A percentile compares a stretch with the other conserved stretches of the same genome.
Conservation (phyloP, 2,797 vertebrate genomes). For the Schizopygopsis pylzovi region DNA sequence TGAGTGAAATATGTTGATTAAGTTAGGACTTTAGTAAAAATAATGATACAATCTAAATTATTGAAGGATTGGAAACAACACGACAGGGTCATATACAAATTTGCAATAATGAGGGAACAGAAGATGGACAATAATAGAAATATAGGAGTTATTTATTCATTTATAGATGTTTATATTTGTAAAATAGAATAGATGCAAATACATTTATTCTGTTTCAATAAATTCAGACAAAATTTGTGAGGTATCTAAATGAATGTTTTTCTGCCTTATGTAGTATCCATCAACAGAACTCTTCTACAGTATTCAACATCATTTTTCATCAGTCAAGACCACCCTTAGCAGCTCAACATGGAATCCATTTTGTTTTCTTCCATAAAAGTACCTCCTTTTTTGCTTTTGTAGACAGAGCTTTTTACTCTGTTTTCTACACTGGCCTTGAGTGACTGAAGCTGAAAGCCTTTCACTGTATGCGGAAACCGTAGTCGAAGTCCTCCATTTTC, state of each 20-base stretch:
- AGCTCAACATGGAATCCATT: not conserved
- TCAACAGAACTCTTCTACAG: not conserved
- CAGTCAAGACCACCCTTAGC: not conserved
- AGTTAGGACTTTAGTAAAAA: not conserved
- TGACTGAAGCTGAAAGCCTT: constrained; percentile 75
- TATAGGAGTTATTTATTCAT: not conserved
- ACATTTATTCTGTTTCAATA: not conserved
- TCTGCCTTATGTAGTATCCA: not conserved
- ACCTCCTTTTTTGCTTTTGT: constrained; percentile 60
- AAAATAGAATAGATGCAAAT: not conserved
- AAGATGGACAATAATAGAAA: not conserved
- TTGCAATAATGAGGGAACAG: not conserved
- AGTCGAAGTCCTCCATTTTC: constrained; percentile 74
- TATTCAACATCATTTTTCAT: not conserved
- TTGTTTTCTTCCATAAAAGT: not conserved
- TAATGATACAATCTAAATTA: not conserved
- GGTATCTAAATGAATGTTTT: not conserved
- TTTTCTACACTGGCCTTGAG: constrained; percentile 74
- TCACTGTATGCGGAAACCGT: constrained; percentile 67
- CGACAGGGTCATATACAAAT: not conserved
- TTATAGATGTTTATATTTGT: not conserved
- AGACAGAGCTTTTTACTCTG: constrained; percentile 69
- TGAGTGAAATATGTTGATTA: not conserved
- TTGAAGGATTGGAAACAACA: not conserved
- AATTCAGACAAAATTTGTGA: not conserved